Evolutionary conservation across 2,797 vertebrate genomes (phyloP).

Genomic region (Melanotaenia parkinsoni): DNA sequence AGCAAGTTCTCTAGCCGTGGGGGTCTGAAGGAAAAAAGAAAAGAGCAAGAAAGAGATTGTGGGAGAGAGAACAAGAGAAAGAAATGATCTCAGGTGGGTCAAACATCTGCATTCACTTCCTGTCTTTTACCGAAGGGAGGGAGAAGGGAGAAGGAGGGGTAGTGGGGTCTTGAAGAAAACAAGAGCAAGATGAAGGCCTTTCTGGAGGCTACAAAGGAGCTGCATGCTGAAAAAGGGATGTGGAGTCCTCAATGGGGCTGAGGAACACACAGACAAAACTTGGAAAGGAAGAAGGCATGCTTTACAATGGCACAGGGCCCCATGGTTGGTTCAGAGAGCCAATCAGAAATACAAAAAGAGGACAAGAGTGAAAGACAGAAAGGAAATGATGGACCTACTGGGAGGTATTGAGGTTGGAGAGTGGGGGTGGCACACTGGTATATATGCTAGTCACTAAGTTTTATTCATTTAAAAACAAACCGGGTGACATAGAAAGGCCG

Average conservation of each 20-base stretch:
- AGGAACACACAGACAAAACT: slow-evolving; percentile 78
- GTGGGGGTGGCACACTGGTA: slow-evolving; percentile 42
- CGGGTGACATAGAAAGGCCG: slow-evolving; percentile 48
- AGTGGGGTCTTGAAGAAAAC: slow-evolving; percentile 53
- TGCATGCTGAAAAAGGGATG: slow-evolving; percentile 63
- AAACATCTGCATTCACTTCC: slow-evolving; percentile 79
- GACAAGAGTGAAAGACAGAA: slow-evolving; percentile 66
- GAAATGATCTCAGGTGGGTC: slow-evolving; percentile 79
- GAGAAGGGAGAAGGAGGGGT: slow-evolving; percentile 38
- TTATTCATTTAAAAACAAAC: slow-evolving; percentile 77
- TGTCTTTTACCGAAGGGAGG: slow-evolving; percentile 65
- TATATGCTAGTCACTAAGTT: slow-evolving; percentile 61
- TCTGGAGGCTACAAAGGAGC: slow-evolving; percentile 77
- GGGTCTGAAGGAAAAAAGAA: slow-evolving; percentile 55
- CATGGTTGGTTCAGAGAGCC: slow-evolving; percentile 77
- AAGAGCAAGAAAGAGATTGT: slow-evolving; percentile 57
- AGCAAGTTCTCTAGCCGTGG: slow-evolving; percentile 72
- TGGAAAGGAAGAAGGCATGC: slow-evolving; percentile 75
- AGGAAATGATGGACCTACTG: slow-evolving; percentile 71
- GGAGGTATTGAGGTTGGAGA: slow-evolving; percentile 58
- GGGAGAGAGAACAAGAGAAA: slow-evolving; percentile 61
- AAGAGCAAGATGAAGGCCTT: slow-evolving; percentile 77
- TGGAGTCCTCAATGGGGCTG: slow-evolving; percentile 72
- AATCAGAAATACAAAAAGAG: slow-evolving; percentile 66
- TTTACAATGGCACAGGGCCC: slow-evolving; percentile 75